phyloP scores from a whole-genome alignment of 2,113 vertebrate species.

The Limanda limanda region DNA sequence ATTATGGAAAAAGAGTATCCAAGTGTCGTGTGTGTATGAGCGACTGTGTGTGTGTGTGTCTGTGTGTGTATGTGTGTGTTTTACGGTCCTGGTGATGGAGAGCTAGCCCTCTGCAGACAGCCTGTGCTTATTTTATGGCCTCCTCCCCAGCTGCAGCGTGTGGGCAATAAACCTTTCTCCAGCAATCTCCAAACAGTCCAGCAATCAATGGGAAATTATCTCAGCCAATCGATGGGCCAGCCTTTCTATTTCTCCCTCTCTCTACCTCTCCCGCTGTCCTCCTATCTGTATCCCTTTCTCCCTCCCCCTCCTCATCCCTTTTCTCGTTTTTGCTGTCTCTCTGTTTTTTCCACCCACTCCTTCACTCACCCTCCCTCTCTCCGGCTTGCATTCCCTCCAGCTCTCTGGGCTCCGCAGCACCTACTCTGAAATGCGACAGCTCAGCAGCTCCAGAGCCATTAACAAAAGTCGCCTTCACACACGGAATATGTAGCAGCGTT shows the following conservation, averaged over 20 bases:
- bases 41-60: not conserved
- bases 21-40: conserved; percentile 9
- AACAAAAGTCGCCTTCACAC: conserved; percentile 66
- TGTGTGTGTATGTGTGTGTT: conserved; percentile 39
- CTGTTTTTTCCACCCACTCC: conserved; percentile 65
- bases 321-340: conserved; percentile 71
- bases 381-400: conserved; percentile 53
- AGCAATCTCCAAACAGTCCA: conserved; percentile 82
- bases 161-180: conserved; percentile 84
- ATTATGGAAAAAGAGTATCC: conserved; percentile 41
- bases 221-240: conserved; percentile 80
- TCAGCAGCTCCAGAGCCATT: conserved; percentile 78
- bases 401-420: conserved; percentile 54
- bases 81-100: conserved; percentile 77
- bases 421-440: conserved; percentile 74
- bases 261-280: conserved; percentile 47
- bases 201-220: conserved; percentile 87
- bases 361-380: conserved; percentile 6
- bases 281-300: conserved; percentile 61
- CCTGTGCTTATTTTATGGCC: conserved; percentile 65
- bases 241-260: conserved; percentile 72
- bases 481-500: conserved; percentile 50
- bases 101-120: conserved; percentile 77
- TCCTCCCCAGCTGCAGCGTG: conserved; percentile 79
- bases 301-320: conserved; percentile 58